Evolutionary conservation across 1,140 invertebrate genomes (phyloP).

Genomic region (Centruroides sculpturatus): DNA sequence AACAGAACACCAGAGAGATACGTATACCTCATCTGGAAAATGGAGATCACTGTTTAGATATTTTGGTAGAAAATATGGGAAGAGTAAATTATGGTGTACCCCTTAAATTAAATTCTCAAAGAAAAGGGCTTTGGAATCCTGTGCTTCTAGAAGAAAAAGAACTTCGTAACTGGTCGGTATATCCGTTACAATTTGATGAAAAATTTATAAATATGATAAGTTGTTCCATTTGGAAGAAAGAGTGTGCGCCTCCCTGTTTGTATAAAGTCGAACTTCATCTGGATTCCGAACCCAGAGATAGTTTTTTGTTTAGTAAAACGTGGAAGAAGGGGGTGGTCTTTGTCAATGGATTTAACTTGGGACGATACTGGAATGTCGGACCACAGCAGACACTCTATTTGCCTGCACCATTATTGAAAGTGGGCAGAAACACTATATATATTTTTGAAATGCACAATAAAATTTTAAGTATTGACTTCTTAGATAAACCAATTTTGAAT

Average conservation of each 20-base stretch:
- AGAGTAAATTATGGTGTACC: neutral
- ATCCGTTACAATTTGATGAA: slow-evolving; percentile 2
- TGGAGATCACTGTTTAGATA: neutral
- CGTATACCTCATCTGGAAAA: neutral
- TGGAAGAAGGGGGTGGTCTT: slow-evolving; percentile 37
- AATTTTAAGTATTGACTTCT: neutral
- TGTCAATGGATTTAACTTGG: slow-evolving; percentile 48
- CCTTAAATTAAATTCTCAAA: neutral
- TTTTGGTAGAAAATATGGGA: slow-evolving; percentile 13
- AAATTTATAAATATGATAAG: neutral
- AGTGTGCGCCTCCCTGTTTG: neutral
- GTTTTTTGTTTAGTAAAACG: slow-evolving; percentile 3
- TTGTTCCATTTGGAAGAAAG: neutral
- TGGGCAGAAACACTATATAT: slow-evolving; percentile 5
- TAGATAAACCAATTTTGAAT: neutral
- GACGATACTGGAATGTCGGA: slow-evolving; percentile 41
- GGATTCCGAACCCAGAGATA: slow-evolving; percentile 1
- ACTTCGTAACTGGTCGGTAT: neutral
- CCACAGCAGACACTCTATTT: slow-evolving; percentile 43
- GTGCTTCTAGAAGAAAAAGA: neutral
- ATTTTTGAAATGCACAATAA: slow-evolving; percentile 9
- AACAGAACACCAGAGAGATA: neutral
- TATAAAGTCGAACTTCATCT: neutral
- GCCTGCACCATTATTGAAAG: slow-evolving; percentile 22
- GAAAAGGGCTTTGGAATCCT: slow-evolving; percentile 1